A percentile compares a stretch with the other conserved stretches of the same genome.
phyloP scores from a whole-genome alignment of 2,113 vertebrate species.

The Grantiella picta region DNA sequence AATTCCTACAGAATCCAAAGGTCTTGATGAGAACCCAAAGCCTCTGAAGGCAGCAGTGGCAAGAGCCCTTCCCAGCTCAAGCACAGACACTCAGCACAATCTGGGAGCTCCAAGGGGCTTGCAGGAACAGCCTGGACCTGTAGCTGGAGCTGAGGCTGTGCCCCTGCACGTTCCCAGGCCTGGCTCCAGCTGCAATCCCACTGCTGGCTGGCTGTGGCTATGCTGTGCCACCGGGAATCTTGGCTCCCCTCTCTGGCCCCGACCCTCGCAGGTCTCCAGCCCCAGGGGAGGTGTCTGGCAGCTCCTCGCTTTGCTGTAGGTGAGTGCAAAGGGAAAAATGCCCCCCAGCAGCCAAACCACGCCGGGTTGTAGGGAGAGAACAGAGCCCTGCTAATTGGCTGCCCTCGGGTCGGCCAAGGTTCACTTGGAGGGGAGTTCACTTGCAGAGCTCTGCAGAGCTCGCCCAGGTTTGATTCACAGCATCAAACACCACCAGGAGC shows the following conservation, averaged over 20 bases:
- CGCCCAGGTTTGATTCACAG: not conserved
- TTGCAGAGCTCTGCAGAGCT: not conserved
- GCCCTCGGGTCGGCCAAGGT: conserved; percentile 3
- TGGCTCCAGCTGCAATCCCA: not conserved
- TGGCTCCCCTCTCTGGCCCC: not conserved
- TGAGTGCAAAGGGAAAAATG: not conserved
- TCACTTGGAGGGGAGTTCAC: not conserved
- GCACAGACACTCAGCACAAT: not conserved
- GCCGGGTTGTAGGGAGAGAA: not conserved
- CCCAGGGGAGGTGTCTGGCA: not conserved
- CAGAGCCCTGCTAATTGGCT: not conserved
- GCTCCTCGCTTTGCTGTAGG: not conserved
- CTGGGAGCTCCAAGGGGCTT: not conserved
- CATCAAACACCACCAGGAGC: not conserved
- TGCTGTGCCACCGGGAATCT: not conserved
- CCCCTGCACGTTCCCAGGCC: not conserved
- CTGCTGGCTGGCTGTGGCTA: not conserved
- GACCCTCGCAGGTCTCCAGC: not conserved
- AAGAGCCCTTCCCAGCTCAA: not conserved
- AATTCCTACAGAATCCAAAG: not conserved
- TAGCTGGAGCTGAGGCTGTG: not conserved
- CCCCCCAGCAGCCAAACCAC: not conserved
- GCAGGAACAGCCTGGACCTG: rapidly evolving
- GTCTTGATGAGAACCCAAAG: not conserved
- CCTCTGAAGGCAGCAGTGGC: not conserved